Evolutionary conservation across 1,140 invertebrate species (phyloP).

Genomic region (Sycophila sp.): DNA sequence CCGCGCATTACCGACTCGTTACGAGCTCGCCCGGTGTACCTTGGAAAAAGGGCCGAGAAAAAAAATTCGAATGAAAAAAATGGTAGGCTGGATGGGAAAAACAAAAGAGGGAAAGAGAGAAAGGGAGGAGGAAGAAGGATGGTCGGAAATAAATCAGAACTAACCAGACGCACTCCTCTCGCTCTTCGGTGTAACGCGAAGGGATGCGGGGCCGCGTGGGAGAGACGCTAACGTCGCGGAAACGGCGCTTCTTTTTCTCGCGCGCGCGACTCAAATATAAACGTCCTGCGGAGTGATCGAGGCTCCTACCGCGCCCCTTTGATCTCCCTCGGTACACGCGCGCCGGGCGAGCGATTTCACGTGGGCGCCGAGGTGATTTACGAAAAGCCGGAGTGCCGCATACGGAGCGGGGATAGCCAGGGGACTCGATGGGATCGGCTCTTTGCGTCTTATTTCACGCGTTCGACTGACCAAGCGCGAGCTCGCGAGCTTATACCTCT

Average conservation of each 20-base stretch:
- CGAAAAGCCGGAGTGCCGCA: conserved; percentile 31
- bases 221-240: background rate
- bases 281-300: conserved; percentile 24
- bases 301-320: conserved; percentile 28
- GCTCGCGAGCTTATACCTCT: too few species aligned
- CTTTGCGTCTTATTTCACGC: conserved; percentile 37
- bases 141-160: conserved; percentile 47
- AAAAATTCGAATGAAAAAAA: background rate
- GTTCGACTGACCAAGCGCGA: too few species aligned
- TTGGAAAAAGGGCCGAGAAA: background rate
- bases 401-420: background rate
- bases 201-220: too few species aligned
- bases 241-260: background rate
- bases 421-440: conserved; percentile 20
- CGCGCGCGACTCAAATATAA: conserved; percentile 24
- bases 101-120: background rate
- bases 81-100: background rate
- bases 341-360: conserved; percentile 14
- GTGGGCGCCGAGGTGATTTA: conserved; percentile 35
- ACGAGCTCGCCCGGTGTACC: too few species aligned
- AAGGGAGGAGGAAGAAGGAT: conserved; percentile 32
- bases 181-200: background rate
- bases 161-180: conserved; percentile 42
- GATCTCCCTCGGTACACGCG: conserved; percentile 18
- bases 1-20: background rate